Evolutionary conservation across 2,888 invertebrate species (phyloP), one percentile per base, ranked within the genome.

Genomic region (Adineta ricciae): DNA sequence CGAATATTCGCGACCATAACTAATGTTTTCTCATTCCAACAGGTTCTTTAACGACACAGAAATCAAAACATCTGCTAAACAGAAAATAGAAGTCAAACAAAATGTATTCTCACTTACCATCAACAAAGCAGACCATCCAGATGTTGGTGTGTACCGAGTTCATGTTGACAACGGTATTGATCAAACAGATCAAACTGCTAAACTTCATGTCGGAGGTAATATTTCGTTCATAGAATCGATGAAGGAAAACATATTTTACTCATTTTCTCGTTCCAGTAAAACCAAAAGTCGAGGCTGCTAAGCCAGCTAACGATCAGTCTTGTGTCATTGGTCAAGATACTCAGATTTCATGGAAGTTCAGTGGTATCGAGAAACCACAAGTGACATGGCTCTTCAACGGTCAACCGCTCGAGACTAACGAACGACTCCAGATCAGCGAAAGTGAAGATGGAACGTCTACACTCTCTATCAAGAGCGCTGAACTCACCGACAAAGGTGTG

Each of bases 401-500:
- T 36, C 73, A 73, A 73, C 73, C 73, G 24, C 41, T 73, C 4
- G 5, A 8, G 11, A 46, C 46, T 5, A 46, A 46, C 38, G 73
- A 73, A 24, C 24, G 27, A 38, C 24, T 41, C 8, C 21, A 73
- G 24, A 5, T 73, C 21, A 21, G 5, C 8, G 38, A 16, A 2
- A 38, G 24, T 38, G 73, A 73, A 73, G 38, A 73, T 38, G 73
- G 38, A 38, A 41, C 27, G 46, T n/a, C 83, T 24, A 54, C 84
- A 8, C 46, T 46, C 46, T 46, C 46, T 8, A 46, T 46, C 46
- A 46, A 46, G 46, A 46, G 27, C 3, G 56, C 27, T 11, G 56
- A 56, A 56, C 56, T 56, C 27, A 27, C 56, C 11, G 86, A 86
- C 38, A 82, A 56, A 54, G 84, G 85, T 50, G 27, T 41, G 21